Base-by-base conservation (phyloP, 1,140 invertebrate species). In the Pteromalus puparum region DNA sequence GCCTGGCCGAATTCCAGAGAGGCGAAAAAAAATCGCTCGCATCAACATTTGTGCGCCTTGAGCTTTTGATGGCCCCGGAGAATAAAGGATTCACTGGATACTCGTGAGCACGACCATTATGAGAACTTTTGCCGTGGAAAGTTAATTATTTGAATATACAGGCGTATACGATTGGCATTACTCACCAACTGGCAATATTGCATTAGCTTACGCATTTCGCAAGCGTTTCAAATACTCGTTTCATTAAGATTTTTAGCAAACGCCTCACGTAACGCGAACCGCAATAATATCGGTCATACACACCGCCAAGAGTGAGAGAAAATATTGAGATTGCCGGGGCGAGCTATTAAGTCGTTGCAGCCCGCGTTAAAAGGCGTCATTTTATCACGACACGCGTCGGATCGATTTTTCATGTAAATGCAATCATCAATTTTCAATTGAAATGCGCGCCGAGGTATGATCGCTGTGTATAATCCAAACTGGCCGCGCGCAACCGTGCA, bases 401-500 rank as follows among this genome's bases (percentile, higher is more conserved):
- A 83, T 83, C 82, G 76, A 83, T 78, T 83, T 83, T 78, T 83
- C 82, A 79, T 72, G 76, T 26, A 73, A 83, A 83, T 83, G 38
- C 75, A 83, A 83, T 79, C 75, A 83, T 83, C 82, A 79, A 83
- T 83, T 83, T 72, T 79, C 82, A 83, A 79, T 83, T 77, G 81
- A 83, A 75, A 77, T 77, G 61, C 72, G 70, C 42, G 53, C 53
- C 53, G 18, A 10, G 34, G 73, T 74, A 61, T 48, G 34, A 72
- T 81, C 65, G 38, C 26, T 5, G 48, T n/a, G 18, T 61, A n/a
- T 61, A 61, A 61, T 61, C 53, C 38, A 67, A 65, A 9, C 24
- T 82, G 73, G 18, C 18, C 38, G 38, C 0, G 38, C 38, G 38
- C 28, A 34, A 1, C 46, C 68, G 26, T 75, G 13, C 53, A 82